These are phyloP conservation scores for Mythimna albipuncta DNA, from an alignment of 2,888 invertebrate genomes.

Conservation along the genomic window DNA sequence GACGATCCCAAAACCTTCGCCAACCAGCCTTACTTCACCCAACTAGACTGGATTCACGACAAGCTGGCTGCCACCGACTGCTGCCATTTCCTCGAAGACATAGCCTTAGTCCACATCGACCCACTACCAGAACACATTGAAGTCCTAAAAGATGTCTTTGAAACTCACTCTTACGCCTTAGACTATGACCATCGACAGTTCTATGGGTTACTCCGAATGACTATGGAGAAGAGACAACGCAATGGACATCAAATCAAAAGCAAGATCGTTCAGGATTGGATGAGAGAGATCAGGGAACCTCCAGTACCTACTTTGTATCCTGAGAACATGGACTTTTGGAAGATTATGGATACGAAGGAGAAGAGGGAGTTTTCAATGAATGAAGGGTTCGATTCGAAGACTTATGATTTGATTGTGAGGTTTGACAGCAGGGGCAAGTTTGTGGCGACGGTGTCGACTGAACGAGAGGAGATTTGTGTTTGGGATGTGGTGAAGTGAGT, in stretches of 20 bases:
- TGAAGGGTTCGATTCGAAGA: constrained; percentile 86
- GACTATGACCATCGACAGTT: constrained; percentile 96
- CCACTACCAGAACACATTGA: constrained; percentile 88
- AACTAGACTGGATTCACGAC: constrained; percentile 94
- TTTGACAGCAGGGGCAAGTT: constrained; percentile 93
- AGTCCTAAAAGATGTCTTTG: constrained; percentile 93
- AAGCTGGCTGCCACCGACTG: constrained; percentile 95
- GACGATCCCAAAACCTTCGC: constrained; percentile 91
- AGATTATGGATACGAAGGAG: constrained; percentile 77
- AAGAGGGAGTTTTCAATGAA: constrained; percentile 79
- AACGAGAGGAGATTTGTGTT: constrained; percentile 94
- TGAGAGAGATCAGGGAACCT: constrained; percentile 86
- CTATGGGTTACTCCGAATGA: constrained; percentile 91
- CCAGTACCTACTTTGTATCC: constrained; percentile 92
- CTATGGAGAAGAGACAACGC: constrained; percentile 81
- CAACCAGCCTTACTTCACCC: constrained; percentile 93
- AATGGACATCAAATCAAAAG: constrained; percentile 79
- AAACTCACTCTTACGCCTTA: constrained; percentile 93
- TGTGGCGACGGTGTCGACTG: constrained; percentile 94
- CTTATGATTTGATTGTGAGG: constrained; percentile 91
- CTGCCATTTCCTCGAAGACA: constrained; percentile 94
- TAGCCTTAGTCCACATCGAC: constrained; percentile 90
- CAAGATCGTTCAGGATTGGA: constrained; percentile 85
- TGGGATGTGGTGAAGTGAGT: constrained; percentile 93
- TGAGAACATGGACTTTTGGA: constrained; percentile 86